Conservation (phyloP, 2,888 invertebrate species). For the Junonia oenone region DNA sequence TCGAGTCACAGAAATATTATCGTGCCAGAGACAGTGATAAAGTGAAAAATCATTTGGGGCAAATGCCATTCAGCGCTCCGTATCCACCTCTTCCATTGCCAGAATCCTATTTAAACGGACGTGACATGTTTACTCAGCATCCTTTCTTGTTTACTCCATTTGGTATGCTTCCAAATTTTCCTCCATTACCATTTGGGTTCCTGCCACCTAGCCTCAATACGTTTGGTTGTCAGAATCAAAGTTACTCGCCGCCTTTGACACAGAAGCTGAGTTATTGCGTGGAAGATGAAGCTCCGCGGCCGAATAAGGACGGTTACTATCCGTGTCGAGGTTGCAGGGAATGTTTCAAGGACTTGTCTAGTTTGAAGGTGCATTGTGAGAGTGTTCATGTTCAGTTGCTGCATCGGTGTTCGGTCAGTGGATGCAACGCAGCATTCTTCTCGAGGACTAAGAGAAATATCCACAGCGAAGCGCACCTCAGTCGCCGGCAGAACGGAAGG, state of each 20-base stretch:
- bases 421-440: constrained; percentile 88
- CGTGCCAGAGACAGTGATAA: constrained; percentile 61
- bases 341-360: constrained; percentile 80
- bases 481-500: constrained; percentile 54
- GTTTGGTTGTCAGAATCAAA: constrained; percentile 59
- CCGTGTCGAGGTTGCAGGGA: constrained; percentile 85
- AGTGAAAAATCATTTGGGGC: constrained; percentile 48
- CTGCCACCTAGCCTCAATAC: constrained; percentile 65
- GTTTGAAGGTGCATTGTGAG: constrained; percentile 87
- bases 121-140: constrained; percentile 66
- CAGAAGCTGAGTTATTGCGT: constrained; percentile 79
- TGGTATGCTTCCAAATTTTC: constrained; percentile 71
- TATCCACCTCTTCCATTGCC: constrained; percentile 61
- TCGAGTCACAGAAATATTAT: constrained; percentile 74
- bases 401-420: constrained; percentile 86
- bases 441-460: constrained; percentile 88
- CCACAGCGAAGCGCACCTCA: constrained; percentile 84
- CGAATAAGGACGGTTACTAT: constrained; percentile 83
- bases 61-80: constrained; percentile 51
- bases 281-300: constrained; percentile 83
- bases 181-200: constrained; percentile 66
- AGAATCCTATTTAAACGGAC: constrained; percentile 59
- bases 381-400: constrained; percentile 83
- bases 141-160: constrained; percentile 72
- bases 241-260: constrained; percentile 54